Conservation (phyloP, 2,888 invertebrate genomes). For the Yponomeuta cagnagella region DNA sequence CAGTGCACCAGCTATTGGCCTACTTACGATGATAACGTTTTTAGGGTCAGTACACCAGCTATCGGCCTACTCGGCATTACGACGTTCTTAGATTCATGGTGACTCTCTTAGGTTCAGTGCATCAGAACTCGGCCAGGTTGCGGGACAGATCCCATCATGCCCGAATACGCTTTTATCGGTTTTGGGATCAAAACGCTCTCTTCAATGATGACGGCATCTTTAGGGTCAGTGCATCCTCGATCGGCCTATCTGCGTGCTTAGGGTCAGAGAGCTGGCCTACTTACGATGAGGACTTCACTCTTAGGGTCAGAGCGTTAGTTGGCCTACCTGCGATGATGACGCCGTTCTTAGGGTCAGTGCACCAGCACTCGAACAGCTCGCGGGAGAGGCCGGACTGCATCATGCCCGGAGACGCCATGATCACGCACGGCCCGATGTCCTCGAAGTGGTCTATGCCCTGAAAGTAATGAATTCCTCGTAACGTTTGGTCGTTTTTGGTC, state of each 20-base stretch:
- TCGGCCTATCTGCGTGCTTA: slow-evolving; percentile 63
- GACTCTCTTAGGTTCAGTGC: too few relatives aligned
- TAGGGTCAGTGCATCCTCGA: slow-evolving; percentile 98
- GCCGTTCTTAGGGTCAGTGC: slow-evolving; percentile 98
- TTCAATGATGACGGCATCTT: slow-evolving; percentile 74
- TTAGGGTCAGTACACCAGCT: too few relatives aligned
- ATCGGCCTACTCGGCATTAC: too few relatives aligned
- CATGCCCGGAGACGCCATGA: slow-evolving; percentile 99
- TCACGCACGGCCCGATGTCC: slow-evolving; percentile 99
- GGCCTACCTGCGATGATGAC: slow-evolving; percentile 93
- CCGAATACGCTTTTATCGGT: too few relatives aligned
- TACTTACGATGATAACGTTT: too few relatives aligned
- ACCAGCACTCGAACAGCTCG: slow-evolving; percentile 99
- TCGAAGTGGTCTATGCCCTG: slow-evolving; percentile 99
- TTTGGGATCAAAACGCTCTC: too few relatives aligned
- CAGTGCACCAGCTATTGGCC: too few relatives aligned
- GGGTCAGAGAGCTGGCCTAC: slow-evolving; percentile 42
- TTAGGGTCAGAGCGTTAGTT: slow-evolving; percentile 88
- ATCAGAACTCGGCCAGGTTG: too few relatives aligned
- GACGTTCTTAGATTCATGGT: too few relatives aligned
- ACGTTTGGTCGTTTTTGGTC: neutral
- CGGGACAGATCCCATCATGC: too few relatives aligned
- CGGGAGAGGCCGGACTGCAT: slow-evolving; percentile 98
- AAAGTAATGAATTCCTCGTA: slow-evolving; percentile 2
- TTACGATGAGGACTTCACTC: slow-evolving; percentile 98